Percentiles rank a stretch among this genome's conserved stretches.
Conservation (phyloP, 2,888 invertebrate species). For the Pediacus dermestoides region DNA sequence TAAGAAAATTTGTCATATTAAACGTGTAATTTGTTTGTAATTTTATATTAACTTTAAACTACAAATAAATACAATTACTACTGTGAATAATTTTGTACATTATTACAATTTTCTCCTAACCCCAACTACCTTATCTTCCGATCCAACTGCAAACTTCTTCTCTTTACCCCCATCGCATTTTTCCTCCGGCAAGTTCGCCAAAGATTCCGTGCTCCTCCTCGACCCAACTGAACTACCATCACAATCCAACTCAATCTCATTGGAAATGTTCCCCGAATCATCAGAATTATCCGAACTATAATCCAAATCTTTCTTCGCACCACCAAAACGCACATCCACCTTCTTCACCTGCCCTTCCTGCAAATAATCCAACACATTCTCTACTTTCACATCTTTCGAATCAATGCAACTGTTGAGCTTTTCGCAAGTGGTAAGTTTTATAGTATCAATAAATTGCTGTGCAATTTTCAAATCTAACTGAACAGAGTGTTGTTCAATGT, state of each 20-base stretch:
- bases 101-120: neutral
- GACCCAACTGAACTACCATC: slow-evolving; percentile 30
- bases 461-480: slow-evolving; percentile 32
- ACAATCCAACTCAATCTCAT: slow-evolving; percentile 58
- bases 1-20: too few relatives aligned
- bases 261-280: slow-evolving; percentile 79
- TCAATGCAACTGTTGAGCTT: slow-evolving; percentile 24
- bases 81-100: too few relatives aligned
- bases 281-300: slow-evolving; percentile 69
- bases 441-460: slow-evolving; percentile 28
- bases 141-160: too few relatives aligned
- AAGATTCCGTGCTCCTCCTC: slow-evolving; percentile 24
- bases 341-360: slow-evolving; percentile 14
- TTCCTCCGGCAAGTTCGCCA: too few relatives aligned
- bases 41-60: too few relatives aligned
- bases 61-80: too few relatives aligned
- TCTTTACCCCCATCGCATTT: too few relatives aligned
- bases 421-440: slow-evolving; percentile 20
- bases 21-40: too few relatives aligned
- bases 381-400: slow-evolving; percentile 21
- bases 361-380: slow-evolving; percentile 18
- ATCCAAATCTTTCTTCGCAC: slow-evolving; percentile 37
- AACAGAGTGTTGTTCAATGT: slow-evolving; percentile 14
- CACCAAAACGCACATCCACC: slow-evolving; percentile 9
- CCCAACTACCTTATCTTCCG: too few relatives aligned